Base-by-base conservation (phyloP, 2,888 invertebrate species). In the Omphaloscelis lunosa region DNA sequence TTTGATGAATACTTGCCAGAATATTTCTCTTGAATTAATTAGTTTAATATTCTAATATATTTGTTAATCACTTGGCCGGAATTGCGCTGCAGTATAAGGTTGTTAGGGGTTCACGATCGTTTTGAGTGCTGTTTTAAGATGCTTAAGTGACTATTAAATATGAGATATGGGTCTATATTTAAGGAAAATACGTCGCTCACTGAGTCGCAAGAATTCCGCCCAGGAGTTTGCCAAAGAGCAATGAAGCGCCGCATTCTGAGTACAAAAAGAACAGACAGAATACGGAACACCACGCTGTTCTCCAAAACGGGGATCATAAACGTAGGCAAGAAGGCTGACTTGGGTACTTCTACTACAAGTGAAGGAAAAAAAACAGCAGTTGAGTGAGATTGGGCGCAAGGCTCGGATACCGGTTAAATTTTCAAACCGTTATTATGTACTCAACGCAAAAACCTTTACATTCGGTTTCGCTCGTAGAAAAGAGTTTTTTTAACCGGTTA, bases 1-100 rank as follows among this genome's bases (percentile, higher is more conserved):
- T 78, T 75, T 81, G 85, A 85, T 81, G 72, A 72, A 74, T 80
- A 65, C 75, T 72, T 71, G 85, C 76, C 74, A 74, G 53, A 80
- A 77, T 27, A 74, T 70, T 65, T 23, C 29, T 45, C 75, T 72
- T 41, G 72, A 73, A n/a, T 53, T 0, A 53, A 58, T 80, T 68
- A 77, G 70, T 80, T 59, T 75, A 80, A 75, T 86, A 53, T 74
- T 74, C 51, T 69, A 67, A 72, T 68, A 66, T 72, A 80, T 53
- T n/a, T 68, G 53, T 66, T 68, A 77, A 58, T 77, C 77, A 86
- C 75, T 59, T 70, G 74, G 3, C 34, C 23, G 29, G 48, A 72
- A 82, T 62, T n/a, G 59, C n/a, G 63, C 5, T 48, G 8, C 23
- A 48, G 34, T 41, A 58, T 65, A 41, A 39, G 41, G 56, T 79